These are phyloP conservation scores for Furcifer pardalis DNA, from an alignment of 2,797 vertebrate species.

Conservation along the genomic window DNA sequence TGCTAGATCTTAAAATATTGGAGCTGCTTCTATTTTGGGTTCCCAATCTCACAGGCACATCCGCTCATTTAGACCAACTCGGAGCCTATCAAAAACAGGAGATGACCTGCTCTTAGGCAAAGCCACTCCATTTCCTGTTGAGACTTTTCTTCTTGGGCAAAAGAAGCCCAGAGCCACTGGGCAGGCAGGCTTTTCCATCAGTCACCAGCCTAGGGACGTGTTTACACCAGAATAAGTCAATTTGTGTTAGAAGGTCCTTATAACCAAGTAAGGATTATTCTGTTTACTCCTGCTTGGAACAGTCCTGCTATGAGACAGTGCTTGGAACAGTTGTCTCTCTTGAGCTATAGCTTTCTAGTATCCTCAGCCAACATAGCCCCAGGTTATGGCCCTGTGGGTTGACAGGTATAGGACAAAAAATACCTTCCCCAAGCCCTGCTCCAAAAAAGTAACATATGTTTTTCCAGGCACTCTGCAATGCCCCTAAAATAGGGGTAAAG, in stretches of 20 bases:
- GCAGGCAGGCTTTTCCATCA: neutral
- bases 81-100: slow-evolving; percentile 93
- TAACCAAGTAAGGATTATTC: neutral
- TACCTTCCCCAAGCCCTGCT: too few relatives aligned
- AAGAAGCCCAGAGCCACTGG: slow-evolving; percentile 32
- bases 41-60: slow-evolving; percentile 90
- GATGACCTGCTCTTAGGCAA: slow-evolving; percentile 81
- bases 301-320: neutral
- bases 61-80: slow-evolving; percentile 95
- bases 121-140: slow-evolving; percentile 74
- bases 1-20: slow-evolving; percentile 98
- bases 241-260: neutral
- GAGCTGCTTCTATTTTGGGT: slow-evolving; percentile 91
- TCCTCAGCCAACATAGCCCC: neutral
- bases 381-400: too few relatives aligned
- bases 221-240: neutral
- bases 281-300: neutral
- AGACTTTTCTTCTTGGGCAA: slow-evolving; percentile 28
- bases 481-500: too few relatives aligned
- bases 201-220: neutral
- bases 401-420: too few relatives aligned
- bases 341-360: too few relatives aligned
- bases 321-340: neutral
- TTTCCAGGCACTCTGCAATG: too few relatives aligned
- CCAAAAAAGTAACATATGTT: too few relatives aligned